These are phyloP conservation scores for Lepisosteus osseus DNA, from an alignment of 2,113 vertebrate species.

Conservation along the genomic window DNA sequence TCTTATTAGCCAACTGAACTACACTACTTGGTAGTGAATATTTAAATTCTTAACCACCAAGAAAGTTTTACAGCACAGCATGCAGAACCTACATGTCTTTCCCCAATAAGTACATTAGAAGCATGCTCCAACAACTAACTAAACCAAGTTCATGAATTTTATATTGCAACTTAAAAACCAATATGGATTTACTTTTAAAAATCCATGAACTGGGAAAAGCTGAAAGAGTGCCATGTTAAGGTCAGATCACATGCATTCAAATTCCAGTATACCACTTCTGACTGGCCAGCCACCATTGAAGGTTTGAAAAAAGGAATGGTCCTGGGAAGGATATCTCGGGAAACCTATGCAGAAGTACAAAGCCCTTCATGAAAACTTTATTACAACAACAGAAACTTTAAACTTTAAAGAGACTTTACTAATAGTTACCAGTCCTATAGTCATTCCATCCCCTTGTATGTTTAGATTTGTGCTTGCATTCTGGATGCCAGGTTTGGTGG, in stretches of 20 bases:
- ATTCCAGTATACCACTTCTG: slow-evolving; percentile 64
- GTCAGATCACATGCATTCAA: slow-evolving; percentile 57
- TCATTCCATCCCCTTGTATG: slow-evolving; percentile 50
- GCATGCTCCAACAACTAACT: too few relatives aligned
- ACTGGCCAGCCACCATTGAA: slow-evolving; percentile 66
- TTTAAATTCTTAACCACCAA: too few relatives aligned
- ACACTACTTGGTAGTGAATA: too few relatives aligned
- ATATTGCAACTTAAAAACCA: too few relatives aligned
- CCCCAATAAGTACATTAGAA: too few relatives aligned
- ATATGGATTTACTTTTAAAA: too few relatives aligned
- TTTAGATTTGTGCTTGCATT: slow-evolving; percentile 45
- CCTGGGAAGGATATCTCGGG: slow-evolving; percentile 66
- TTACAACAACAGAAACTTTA: neutral
- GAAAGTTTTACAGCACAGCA: too few relatives aligned
- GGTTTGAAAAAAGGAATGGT: slow-evolving; percentile 67
- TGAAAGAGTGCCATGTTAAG: neutral
- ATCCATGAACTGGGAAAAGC: too few relatives aligned
- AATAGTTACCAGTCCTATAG: slow-evolving; percentile 52
- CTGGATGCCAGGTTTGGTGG: slow-evolving; percentile 47
- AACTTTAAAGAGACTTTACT: slow-evolving; percentile 41
- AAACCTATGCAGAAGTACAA: slow-evolving; percentile 70
- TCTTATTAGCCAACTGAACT: too few relatives aligned
- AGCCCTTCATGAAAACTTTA: slow-evolving; percentile 36
- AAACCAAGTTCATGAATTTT: too few relatives aligned
- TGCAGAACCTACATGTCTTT: too few relatives aligned